Evolutionary conservation across 2,888 invertebrate species (phyloP).

Genomic region (Perithous albicinctus): DNA sequence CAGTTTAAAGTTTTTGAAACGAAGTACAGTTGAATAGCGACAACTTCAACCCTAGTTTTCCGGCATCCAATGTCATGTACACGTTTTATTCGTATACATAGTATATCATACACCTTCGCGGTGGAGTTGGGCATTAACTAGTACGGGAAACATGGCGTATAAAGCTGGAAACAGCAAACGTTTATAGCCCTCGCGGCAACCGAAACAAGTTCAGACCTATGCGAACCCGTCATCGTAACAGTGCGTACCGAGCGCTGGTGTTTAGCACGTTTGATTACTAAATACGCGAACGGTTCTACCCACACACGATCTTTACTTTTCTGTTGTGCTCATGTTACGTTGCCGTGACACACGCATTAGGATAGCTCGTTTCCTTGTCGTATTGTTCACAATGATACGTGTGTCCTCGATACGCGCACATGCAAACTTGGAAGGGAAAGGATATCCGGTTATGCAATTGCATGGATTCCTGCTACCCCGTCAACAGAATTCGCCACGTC

Average conservation of each 20-base stretch:
- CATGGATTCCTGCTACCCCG: background rate
- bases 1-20: background rate
- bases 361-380: background rate
- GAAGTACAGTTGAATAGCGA: background rate
- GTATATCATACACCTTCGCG: background rate
- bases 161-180: slow-evolving; percentile 52
- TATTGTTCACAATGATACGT: slow-evolving; percentile 15
- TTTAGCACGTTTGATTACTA: slow-evolving; percentile 34
- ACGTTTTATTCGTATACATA: background rate
- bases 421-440: background rate
- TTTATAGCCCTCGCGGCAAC: slow-evolving; percentile 36
- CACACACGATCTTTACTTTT: background rate
- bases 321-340: background rate
- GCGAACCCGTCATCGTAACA: slow-evolving; percentile 52
- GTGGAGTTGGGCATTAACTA: slow-evolving; percentile 1
- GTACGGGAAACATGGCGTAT: slow-evolving; percentile 1
- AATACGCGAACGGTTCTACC: slow-evolving; percentile 23
- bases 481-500: background rate
- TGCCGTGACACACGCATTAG: slow-evolving; percentile 10
- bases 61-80: background rate
- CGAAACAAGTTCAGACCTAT: slow-evolving; percentile 21
- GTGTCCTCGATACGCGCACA: background rate
- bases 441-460: slow-evolving; percentile 3
- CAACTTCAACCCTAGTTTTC: background rate
- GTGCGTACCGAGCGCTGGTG: slow-evolving; percentile 13